Evolutionary conservation across 2,113 vertebrate species (phyloP), one percentile per base, ranked within the genome.

Genomic region (Thomomys bottae): DNA sequence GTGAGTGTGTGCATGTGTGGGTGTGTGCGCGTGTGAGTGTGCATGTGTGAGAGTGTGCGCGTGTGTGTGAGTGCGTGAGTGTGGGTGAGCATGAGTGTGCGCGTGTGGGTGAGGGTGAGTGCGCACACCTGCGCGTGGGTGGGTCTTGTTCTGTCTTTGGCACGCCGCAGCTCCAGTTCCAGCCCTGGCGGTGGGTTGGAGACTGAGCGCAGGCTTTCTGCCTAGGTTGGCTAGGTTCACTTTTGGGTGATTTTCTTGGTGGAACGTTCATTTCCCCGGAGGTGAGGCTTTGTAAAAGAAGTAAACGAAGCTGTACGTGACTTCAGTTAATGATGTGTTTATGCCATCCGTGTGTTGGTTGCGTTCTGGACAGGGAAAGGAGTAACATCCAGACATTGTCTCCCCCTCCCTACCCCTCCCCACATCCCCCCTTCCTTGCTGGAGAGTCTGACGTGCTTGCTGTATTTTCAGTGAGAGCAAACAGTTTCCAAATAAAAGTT

Each of bases 401-500:
- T 18, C 32, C n/a, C 14, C 38, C 18, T 21, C 34, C 1, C 0
- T 4, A 14, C 7, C 28, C 3, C 4, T 40, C 17, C 26, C 2
- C 18, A n/a, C n/a, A n/a, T n/a, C 38, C 20, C n/a, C 2, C 17
- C 54, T 45, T 68, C 49, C 5, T 88, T 21, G 0, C 28, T 75
- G 18, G 24, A 76, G 78, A 73, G 18, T 34, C 28, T 30, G 45
- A 21, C 17, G 4, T 61, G 21, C 54, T 77, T 87, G 45, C 38
- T 17, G 68, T 80, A 20, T 84, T 40, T 84, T 77, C 71, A 90
- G 3, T 17, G 71, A 91, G 49, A 42, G 23, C 73, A 9, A 15
- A 70, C 9, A 11, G 32, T 84, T 85, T 80, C 42, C 70, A 36
- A 21, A 82, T 63, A 79, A 85, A 89, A 90, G 36, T 38, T 86